Percentiles rank a stretch among this genome's conserved stretches.
phyloP scores from a whole-genome alignment of 2,888 invertebrate genomes.

The Halocaridina rubra region DNA sequence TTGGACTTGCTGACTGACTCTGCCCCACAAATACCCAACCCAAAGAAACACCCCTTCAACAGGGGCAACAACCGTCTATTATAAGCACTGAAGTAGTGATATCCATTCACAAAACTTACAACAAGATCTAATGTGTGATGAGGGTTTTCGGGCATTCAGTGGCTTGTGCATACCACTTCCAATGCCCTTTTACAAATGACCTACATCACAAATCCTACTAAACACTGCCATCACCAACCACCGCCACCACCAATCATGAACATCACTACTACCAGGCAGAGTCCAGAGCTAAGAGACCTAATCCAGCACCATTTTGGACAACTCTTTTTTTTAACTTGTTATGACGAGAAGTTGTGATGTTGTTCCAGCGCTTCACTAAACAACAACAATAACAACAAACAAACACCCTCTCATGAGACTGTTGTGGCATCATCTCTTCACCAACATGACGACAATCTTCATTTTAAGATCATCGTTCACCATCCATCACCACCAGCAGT shows the following conservation, averaged over 20 bases:
- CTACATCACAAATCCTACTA: neutral
- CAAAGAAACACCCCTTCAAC: too few relatives aligned
- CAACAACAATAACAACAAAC: too few relatives aligned
- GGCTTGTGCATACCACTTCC: too few relatives aligned
- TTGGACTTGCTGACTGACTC: constrained; percentile 54
- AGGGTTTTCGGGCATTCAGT: too few relatives aligned
- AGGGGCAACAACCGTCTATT: too few relatives aligned
- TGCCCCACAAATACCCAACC: constrained; percentile 15
- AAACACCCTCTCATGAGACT: too few relatives aligned
- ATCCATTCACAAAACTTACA: neutral
- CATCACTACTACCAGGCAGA: constrained; percentile 46
- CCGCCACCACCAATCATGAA: constrained; percentile 20
- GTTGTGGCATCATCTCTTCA: constrained; percentile 22
- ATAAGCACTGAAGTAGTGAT: neutral
- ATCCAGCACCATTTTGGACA: constrained; percentile 55
- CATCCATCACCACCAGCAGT: neutral
- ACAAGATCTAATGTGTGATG: too few relatives aligned
- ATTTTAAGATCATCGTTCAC: constrained; percentile 4
- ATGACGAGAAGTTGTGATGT: too few relatives aligned
- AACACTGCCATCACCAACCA: constrained; percentile 5
- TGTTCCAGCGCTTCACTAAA: too few relatives aligned
- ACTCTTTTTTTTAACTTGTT: too few relatives aligned
- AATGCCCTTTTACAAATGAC: too few relatives aligned
- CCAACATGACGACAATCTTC: constrained; percentile 9
- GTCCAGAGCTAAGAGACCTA: constrained; percentile 46